These are phyloP conservation scores for Microplitis demolitor DNA, from an alignment of 1,140 invertebrate genomes.

Conservation along the genomic window DNA sequence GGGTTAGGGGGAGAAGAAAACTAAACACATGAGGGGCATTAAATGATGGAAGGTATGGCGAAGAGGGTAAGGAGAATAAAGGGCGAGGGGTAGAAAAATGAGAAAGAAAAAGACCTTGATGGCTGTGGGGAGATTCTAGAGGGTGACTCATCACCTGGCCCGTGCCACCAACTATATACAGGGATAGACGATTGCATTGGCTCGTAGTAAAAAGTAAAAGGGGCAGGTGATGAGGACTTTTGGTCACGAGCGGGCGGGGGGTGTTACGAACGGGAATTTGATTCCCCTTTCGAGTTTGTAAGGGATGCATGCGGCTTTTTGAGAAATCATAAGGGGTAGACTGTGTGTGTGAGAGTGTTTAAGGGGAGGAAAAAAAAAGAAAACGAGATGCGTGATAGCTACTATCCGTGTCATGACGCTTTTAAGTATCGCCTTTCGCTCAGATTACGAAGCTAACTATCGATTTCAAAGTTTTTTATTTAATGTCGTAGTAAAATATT, in stretches of 20 bases:
- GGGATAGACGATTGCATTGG: conserved; percentile 26
- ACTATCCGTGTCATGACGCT: background rate
- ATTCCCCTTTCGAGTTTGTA: conserved; percentile 21
- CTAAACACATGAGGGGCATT: no score
- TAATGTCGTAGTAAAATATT: background rate
- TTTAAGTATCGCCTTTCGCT: conserved; percentile 50
- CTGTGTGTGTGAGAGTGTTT: background rate
- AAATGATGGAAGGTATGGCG: background rate
- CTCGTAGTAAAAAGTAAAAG: conserved; percentile 16
- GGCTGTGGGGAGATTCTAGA: conserved; percentile 27
- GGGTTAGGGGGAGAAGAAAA: background rate
- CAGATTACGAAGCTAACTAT: conserved; percentile 42
- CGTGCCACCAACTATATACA: conserved; percentile 27
- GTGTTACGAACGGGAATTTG: conserved; percentile 18
- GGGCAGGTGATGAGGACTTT: conserved; percentile 52
- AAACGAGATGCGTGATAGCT: background rate
- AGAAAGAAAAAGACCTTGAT: conserved; percentile 17
- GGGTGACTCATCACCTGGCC: conserved; percentile 61
- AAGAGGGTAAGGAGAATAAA: background rate
- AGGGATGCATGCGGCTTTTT: conserved; percentile 5
- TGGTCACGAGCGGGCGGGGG: conserved; percentile 23
- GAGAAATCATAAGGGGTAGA: no score
- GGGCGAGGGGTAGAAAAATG: background rate
- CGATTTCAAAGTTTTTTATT: conserved; percentile 26
- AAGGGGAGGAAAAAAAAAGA: background rate